phyloP scores from a whole-genome alignment of 2,888 invertebrate species.

The Euplagia quadripunctaria region DNA sequence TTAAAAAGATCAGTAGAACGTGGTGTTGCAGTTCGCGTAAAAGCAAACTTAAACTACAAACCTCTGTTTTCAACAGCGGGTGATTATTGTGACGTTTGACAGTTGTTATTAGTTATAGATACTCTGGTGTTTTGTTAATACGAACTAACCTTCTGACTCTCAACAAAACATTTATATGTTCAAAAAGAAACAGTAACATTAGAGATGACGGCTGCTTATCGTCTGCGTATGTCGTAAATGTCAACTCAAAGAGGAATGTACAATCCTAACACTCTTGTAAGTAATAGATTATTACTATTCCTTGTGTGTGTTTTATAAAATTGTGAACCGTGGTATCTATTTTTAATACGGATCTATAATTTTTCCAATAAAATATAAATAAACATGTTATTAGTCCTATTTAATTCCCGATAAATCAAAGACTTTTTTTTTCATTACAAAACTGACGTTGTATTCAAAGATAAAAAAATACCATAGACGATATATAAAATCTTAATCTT shows the following conservation, averaged over 20 bases:
- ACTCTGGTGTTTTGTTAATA: background rate
- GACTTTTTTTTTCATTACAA: too few relatives aligned
- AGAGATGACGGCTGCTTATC: slow-evolving; percentile 13
- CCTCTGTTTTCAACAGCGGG: background rate
- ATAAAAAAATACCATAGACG: too few relatives aligned
- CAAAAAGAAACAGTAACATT: slow-evolving; percentile 11
- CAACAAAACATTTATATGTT: slow-evolving; percentile 3
- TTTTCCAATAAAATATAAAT: too few relatives aligned
- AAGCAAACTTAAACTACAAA: background rate
- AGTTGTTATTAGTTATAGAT: background rate
- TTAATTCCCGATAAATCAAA: too few relatives aligned
- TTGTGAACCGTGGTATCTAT: too few relatives aligned
- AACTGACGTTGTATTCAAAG: too few relatives aligned
- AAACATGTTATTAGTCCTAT: too few relatives aligned
- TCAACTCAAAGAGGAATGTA: slow-evolving; percentile 5
- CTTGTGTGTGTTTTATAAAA: too few relatives aligned
- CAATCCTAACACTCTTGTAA: background rate
- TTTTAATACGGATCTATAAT: too few relatives aligned
- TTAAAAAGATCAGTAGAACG: too few relatives aligned
- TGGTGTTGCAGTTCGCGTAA: background rate
- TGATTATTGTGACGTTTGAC: background rate
- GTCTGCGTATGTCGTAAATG: slow-evolving; percentile 12
- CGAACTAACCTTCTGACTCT: background rate
- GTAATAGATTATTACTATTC: too few relatives aligned
- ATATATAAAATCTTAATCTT: too few relatives aligned